phyloP scores from a whole-genome alignment of 2,113 vertebrate species.

The Myiopsitta monachus region DNA sequence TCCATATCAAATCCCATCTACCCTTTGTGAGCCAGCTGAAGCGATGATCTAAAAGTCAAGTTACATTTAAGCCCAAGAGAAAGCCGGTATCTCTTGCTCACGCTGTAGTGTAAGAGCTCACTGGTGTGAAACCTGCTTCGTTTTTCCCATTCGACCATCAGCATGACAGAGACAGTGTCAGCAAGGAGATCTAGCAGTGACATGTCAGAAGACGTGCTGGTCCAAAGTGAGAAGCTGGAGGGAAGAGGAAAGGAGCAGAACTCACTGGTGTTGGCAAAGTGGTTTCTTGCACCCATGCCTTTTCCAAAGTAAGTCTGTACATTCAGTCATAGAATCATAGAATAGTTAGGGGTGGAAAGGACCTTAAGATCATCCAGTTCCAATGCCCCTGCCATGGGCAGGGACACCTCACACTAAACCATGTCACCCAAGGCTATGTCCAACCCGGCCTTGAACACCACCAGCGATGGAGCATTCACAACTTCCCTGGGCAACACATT shows the following conservation, averaged over 20 bases:
- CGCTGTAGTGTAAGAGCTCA: background rate
- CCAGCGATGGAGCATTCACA: too few species aligned
- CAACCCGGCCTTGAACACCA: too few species aligned
- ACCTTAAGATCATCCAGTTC: too few species aligned
- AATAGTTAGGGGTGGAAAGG: too few species aligned
- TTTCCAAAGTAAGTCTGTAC: background rate
- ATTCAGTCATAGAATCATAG: background rate
- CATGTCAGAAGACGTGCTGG: background rate
- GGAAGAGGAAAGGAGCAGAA: background rate
- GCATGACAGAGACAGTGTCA: background rate
- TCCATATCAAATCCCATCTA: background rate
- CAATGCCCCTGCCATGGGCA: too few species aligned
- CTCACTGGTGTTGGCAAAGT: rapidly evolving
- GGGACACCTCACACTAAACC: too few species aligned
- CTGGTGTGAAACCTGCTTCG: background rate
- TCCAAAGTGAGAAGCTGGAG: background rate
- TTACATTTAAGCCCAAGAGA: background rate
- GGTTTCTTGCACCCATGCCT: background rate
- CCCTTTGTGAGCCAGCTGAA: background rate
- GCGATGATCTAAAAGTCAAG: background rate
- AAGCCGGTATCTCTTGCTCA: background rate
- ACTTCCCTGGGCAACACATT: too few species aligned
- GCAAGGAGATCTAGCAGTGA: background rate
- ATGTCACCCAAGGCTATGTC: too few species aligned
- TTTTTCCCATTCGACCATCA: background rate